A percentile compares a stretch with the other conserved stretches of the same genome.
phyloP scores from a whole-genome alignment of 2,113 vertebrate genomes.

The Oplegnathus fasciatus region DNA sequence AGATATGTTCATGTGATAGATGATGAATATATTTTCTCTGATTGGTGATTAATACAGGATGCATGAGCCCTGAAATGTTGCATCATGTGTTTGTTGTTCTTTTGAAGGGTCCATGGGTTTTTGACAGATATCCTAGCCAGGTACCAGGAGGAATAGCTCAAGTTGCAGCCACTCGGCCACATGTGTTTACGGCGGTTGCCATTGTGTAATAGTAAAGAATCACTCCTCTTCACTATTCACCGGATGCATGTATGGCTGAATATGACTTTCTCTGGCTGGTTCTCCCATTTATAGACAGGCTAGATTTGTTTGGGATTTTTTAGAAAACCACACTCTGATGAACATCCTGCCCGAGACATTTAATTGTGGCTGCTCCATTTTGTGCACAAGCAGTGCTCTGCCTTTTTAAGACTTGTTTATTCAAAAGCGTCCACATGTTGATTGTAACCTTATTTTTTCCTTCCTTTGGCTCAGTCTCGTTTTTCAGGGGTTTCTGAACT shows the following conservation, averaged over 20 bases:
- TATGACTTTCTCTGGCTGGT: conserved; percentile 65
- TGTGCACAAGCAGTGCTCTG: conserved; percentile 64
- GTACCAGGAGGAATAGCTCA: conserved; percentile 54
- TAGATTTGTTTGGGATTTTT: conserved; percentile 79
- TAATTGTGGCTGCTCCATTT: conserved; percentile 78
- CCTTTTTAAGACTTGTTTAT: conserved; percentile 80
- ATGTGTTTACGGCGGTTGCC: conserved; percentile 47
- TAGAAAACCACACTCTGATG: conserved; percentile 83
- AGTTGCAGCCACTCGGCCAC: conserved; percentile 56
- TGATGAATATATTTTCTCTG: conserved; percentile 42
- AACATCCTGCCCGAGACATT: conserved; percentile 82
- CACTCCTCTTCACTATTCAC: conserved; percentile 51
- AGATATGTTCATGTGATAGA: conserved; percentile 34
- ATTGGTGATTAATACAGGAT: conserved; percentile 56
- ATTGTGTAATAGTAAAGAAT: conserved; percentile 25
- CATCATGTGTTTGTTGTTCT: conserved; percentile 69
- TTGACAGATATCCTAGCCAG: conserved; percentile 61
- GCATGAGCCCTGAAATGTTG: conserved; percentile 25
- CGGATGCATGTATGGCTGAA: conserved; percentile 45
- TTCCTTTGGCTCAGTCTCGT: conserved; percentile 31
- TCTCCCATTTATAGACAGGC: conserved; percentile 71
- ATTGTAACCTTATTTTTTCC: conserved; percentile 61
- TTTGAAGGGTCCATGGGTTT: conserved; percentile 22
- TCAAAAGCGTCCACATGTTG: conserved; percentile 77
- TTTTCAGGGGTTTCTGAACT: conserved; percentile 19